Conservation (phyloP, 1,140 invertebrate species). For the Elysia chlorotica region DNA sequence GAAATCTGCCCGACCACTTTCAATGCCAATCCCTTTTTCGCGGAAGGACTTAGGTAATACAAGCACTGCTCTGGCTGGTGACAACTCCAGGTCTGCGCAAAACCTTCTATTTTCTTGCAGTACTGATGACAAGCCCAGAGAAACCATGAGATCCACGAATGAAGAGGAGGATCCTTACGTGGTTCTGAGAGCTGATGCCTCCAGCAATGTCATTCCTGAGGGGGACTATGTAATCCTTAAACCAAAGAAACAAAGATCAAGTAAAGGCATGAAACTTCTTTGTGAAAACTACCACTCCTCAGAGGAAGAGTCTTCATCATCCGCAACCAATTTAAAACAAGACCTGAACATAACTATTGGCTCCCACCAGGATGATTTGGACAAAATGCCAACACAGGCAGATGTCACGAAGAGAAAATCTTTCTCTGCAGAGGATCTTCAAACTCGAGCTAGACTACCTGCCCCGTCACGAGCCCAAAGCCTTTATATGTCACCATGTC, state of each 20-base stretch:
- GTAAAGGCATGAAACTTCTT: not conserved
- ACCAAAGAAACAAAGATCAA: not conserved
- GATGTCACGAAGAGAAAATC: constrained; percentile 23
- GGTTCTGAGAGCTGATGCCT: not conserved
- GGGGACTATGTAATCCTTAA: not conserved
- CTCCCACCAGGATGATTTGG: constrained; percentile 1
- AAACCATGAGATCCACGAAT: not conserved
- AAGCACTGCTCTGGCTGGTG: not conserved
- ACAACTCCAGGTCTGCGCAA: not conserved
- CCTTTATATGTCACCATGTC: constrained; percentile 28
- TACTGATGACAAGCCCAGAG: too few species aligned
- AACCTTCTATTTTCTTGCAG: too few species aligned
- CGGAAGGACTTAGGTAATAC: not conserved
- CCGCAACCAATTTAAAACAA: too few species aligned
- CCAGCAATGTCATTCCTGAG: not conserved
- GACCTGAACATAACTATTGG: too few species aligned
- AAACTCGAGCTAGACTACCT: constrained; percentile 3
- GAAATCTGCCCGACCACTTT: too few species aligned
- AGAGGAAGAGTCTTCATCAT: not conserved
- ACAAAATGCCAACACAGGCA: not conserved
- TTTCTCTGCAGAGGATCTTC: constrained; percentile 32
- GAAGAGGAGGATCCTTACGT: not conserved
- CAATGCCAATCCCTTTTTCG: too few species aligned
- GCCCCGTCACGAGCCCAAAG: constrained; percentile 38
- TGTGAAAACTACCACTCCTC: not conserved